Conservation (phyloP, 2,888 invertebrate genomes). For the Campoplex nolae region DNA sequence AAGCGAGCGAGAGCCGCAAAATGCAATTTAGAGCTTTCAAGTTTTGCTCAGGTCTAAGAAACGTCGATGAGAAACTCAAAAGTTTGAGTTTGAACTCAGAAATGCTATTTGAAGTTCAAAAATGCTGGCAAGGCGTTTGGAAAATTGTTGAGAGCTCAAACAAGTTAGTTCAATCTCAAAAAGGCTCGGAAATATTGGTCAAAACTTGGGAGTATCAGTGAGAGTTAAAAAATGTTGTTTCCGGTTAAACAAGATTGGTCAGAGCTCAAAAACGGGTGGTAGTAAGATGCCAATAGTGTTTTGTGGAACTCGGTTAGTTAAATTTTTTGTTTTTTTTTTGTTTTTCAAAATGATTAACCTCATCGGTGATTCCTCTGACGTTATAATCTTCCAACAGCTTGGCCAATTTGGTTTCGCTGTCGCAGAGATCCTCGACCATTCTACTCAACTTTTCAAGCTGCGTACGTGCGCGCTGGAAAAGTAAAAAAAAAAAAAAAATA, state of each 20-base stretch:
- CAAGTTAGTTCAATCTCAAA: neutral
- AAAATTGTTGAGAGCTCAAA: neutral
- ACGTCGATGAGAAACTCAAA: neutral
- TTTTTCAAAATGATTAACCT: constrained; percentile 75
- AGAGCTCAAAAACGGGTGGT: neutral
- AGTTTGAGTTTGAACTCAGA: neutral
- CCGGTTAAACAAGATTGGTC: neutral
- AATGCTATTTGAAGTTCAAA: neutral
- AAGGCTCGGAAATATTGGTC: neutral
- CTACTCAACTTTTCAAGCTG: constrained; percentile 87
- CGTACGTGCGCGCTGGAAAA: constrained; percentile 79
- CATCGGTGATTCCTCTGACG: constrained; percentile 76
- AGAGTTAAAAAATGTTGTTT: neutral
- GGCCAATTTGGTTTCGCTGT: constrained; percentile 89
- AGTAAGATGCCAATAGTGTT: neutral
- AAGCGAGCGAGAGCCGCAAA: no score
- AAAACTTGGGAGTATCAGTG: neutral
- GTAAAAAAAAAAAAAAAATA: constrained; percentile 20
- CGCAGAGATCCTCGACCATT: constrained; percentile 89
- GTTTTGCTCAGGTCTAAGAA: neutral
- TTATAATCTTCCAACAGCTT: constrained; percentile 85
- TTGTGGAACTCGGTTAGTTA: neutral
- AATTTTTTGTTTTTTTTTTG: neutral
- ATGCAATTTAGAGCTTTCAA: no score
- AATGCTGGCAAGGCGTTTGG: neutral